A percentile compares a stretch with the other conserved stretches of the same genome.
These are phyloP conservation scores for Lepus timidus DNA, from an alignment of 2,113 vertebrate genomes.

Conservation along the genomic window DNA sequence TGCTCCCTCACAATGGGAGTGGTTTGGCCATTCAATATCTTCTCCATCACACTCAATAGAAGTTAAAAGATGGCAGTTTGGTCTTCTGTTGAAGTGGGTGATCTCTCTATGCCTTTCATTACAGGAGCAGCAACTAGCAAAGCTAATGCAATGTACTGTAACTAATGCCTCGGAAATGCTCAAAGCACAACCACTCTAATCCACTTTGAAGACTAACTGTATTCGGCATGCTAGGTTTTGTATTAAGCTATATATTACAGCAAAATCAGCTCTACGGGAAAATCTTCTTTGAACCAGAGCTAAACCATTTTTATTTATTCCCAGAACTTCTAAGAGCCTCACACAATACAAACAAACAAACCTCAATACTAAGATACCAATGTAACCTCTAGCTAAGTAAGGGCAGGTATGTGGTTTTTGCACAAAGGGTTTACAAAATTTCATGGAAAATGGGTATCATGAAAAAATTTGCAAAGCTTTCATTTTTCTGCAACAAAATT, in stretches of 20 bases:
- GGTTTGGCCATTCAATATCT: slow-evolving; percentile 13
- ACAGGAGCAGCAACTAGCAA: slow-evolving; percentile 43
- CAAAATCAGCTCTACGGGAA: slow-evolving; percentile 64
- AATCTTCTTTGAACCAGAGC: slow-evolving; percentile 69
- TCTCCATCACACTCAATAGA: neutral
- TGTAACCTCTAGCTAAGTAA: neutral
- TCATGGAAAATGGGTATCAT: too few species aligned
- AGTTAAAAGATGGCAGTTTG: slow-evolving; percentile 52
- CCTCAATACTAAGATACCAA: neutral
- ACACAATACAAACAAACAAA: neutral
- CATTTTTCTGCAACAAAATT: too few species aligned
- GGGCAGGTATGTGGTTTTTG: neutral
- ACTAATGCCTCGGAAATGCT: slow-evolving; percentile 52
- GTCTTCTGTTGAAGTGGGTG: neutral
- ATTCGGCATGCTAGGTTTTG: slow-evolving; percentile 62
- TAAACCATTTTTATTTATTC: slow-evolving; percentile 71
- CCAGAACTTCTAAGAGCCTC: slow-evolving; percentile 34
- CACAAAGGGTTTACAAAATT: neutral
- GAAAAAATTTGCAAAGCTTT: too few species aligned
- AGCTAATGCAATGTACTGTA: slow-evolving; percentile 54
- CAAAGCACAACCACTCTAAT: slow-evolving; percentile 56
- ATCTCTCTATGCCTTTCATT: slow-evolving; percentile 55
- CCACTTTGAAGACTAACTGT: slow-evolving; percentile 65
- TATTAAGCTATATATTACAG: slow-evolving; percentile 66
- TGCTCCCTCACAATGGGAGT: neutral